These are phyloP conservation scores for Dastarcus helophoroides DNA, from an alignment of 2,888 invertebrate genomes.

Conservation along the genomic window DNA sequence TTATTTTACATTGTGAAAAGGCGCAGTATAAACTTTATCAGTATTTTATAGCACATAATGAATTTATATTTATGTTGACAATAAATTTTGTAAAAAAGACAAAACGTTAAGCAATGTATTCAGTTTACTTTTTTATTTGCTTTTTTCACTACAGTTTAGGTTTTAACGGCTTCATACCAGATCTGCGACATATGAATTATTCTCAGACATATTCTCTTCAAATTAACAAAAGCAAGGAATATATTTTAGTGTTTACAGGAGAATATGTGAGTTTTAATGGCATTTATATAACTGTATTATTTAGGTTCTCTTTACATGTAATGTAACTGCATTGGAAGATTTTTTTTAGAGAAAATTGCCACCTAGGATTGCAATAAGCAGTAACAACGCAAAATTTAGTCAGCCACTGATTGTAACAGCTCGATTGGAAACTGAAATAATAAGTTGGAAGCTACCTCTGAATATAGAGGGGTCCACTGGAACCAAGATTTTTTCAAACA, in stretches of 20 bases:
- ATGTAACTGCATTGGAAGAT: background rate
- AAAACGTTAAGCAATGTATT: too few species aligned
- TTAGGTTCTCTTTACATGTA: background rate
- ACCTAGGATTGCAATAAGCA: conserved; percentile 21
- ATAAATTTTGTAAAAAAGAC: too few species aligned
- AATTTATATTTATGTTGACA: too few species aligned
- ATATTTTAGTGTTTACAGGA: conserved; percentile 9
- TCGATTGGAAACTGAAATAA: conserved; percentile 58
- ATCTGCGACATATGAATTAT: conserved; percentile 6
- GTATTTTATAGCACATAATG: too few species aligned
- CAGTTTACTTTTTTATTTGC: too few species aligned
- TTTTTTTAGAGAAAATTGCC: conserved; percentile 12
- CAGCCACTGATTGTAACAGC: conserved; percentile 62
- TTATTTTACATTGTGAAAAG: too few species aligned
- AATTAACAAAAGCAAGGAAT: conserved; percentile 6
- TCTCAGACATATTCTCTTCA: conserved; percentile 5
- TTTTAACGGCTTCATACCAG: conserved; percentile 2
- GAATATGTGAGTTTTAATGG: conserved; percentile 7
- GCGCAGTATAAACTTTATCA: too few species aligned
- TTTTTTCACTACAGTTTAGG: too few species aligned
- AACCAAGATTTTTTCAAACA: conserved; percentile 41
- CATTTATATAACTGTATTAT: background rate
- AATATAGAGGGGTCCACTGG: conserved; percentile 40
- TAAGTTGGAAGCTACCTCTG: conserved; percentile 73
- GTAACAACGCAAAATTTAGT: conserved; percentile 15